Evolutionary conservation across 2,113 vertebrate species (phyloP).

Genomic region (Chloropsis hardwickii): DNA sequence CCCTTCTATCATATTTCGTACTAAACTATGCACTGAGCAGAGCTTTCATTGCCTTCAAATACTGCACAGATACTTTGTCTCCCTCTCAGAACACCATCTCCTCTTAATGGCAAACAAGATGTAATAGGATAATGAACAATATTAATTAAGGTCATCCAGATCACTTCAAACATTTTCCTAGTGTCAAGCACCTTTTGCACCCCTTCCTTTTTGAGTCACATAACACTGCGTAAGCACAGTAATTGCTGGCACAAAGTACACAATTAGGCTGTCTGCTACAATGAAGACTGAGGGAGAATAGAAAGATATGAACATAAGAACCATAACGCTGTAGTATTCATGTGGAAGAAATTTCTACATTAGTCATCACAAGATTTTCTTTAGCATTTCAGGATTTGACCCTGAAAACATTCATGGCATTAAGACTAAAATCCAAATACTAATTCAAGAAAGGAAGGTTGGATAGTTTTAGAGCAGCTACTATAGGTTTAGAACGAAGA

Average conservation of each 20-base stretch:
- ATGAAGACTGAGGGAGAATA: neutral
- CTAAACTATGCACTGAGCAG: neutral
- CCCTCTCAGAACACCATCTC: neutral
- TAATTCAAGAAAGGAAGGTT: neutral
- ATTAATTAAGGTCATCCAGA: neutral
- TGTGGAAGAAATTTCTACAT: neutral
- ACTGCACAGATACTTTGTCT: neutral
- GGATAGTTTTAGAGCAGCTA: neutral
- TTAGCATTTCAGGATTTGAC: neutral
- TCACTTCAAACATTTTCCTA: neutral
- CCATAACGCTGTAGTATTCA: neutral
- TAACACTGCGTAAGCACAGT: neutral
- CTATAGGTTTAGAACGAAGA: neutral
- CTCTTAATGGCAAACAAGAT: neutral
- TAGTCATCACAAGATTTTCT: neutral
- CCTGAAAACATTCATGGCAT: neutral
- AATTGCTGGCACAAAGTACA: neutral
- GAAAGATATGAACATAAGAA: neutral
- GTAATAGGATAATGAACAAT: neutral
- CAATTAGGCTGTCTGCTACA: neutral
- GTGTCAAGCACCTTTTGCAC: neutral
- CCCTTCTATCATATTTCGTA: neutral
- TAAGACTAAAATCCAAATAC: neutral
- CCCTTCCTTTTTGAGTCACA: neutral
- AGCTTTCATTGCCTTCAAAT: neutral